Conservation (phyloP, 2,113 vertebrate genomes). For the Anoura caudifer region DNA sequence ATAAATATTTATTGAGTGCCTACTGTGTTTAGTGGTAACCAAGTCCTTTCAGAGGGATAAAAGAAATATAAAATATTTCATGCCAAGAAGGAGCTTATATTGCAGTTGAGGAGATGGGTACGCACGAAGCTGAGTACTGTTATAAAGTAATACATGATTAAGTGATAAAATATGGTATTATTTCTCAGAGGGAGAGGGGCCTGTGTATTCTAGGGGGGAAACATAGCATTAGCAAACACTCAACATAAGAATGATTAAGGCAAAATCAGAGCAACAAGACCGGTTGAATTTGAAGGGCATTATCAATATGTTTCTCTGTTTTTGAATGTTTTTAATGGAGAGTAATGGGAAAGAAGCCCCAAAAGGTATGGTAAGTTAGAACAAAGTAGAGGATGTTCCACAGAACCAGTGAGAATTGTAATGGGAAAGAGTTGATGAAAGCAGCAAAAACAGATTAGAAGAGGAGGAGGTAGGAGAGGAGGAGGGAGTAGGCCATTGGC, state of each 20-base stretch:
- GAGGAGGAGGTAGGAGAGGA: not conserved
- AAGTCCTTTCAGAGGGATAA: not conserved
- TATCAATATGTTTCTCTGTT: not conserved
- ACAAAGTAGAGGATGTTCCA: not conserved
- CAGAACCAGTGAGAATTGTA: not conserved
- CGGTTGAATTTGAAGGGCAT: not conserved
- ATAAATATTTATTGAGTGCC: not conserved
- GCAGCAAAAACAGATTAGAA: not conserved
- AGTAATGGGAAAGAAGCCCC: not conserved
- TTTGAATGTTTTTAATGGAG: not conserved
- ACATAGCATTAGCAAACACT: not conserved
- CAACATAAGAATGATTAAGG: not conserved
- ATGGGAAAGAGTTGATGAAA: not conserved
- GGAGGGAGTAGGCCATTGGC: not conserved
- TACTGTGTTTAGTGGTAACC: not conserved
- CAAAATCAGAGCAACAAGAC: not conserved
- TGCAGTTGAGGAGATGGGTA: not conserved
- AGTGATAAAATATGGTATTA: not conserved
- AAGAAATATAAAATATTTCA: not conserved
- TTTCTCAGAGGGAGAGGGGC: not conserved
- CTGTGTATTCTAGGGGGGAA: not conserved
- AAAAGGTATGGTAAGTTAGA: not conserved
- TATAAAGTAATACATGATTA: not conserved
- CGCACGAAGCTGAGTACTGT: not conserved
- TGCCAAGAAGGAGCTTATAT: not conserved